Percentiles rank a stretch among this genome's conserved stretches.
These are phyloP conservation scores for Chelonus formosanus DNA, from an alignment of 2,888 invertebrate species.

Conservation along the genomic window DNA sequence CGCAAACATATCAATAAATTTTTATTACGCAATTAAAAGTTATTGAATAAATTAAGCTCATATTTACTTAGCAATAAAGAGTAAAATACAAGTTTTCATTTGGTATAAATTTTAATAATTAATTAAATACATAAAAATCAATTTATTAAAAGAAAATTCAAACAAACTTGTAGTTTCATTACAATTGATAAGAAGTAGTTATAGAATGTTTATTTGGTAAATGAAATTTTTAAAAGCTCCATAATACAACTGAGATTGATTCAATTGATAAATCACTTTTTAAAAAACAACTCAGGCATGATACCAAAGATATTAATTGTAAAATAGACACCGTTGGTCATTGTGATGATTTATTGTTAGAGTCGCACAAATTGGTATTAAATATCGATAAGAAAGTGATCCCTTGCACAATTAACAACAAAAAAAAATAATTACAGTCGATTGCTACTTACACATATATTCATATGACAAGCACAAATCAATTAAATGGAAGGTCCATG, in stretches of 20 bases:
- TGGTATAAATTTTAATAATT: too few species aligned
- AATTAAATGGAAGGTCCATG: conserved; percentile 36
- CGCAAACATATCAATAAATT: too few species aligned
- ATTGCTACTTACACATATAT: conserved; percentile 23
- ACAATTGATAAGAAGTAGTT: background rate
- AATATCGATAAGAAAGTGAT: conserved; percentile 24
- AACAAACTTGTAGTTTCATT: conserved; percentile 5
- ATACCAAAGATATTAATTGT: conserved; percentile 63
- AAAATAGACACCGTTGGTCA: conserved; percentile 55
- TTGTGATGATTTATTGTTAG: conserved; percentile 56
- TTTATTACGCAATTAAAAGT: too few species aligned
- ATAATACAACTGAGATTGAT: conserved; percentile 29
- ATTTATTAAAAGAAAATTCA: too few species aligned
- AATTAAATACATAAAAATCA: too few species aligned
- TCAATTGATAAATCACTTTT: conserved; percentile 40
- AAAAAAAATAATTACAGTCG: conserved; percentile 16
- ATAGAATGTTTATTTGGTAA: too few species aligned
- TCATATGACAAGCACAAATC: conserved; percentile 26
- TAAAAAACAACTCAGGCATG: conserved; percentile 59
- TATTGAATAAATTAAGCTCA: too few species aligned
- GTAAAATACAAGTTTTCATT: too few species aligned
- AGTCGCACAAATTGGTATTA: conserved; percentile 54
- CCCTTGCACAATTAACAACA: conserved; percentile 39
- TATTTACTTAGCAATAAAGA: too few species aligned
- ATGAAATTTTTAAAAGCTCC: conserved; percentile 29